Base-by-base conservation (phyloP, 2,888 invertebrate species). In the Mechanitis messenoides region DNA sequence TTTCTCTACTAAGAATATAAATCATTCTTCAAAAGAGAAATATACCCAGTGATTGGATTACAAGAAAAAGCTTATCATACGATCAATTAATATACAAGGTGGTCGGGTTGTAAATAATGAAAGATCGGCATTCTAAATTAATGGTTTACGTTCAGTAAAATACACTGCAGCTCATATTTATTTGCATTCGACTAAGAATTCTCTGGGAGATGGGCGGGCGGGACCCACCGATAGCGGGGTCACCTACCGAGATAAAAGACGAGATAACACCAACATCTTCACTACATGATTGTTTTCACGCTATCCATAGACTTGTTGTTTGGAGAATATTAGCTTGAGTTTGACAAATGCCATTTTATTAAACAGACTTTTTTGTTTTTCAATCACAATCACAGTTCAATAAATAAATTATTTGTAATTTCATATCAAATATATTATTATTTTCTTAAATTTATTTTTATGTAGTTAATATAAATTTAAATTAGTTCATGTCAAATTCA, bases 1-100 rank as follows among this genome's bases (percentile, higher is more conserved):
- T 60, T 63, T 31, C 53, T 42, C 42, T 42, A 33, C 56, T 46
- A 31, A 60, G 47, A 33, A 47, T 59, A 60, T 59, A 64, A 66
- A 66, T 66, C 62, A 62, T 58, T 56, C 42, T 46, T 53, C 45
- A 42, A 59, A 55, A 66, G 56, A 56, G 53, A 62, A 64, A 60
- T 60, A 60, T 58, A 60, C 47, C 58, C 61, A 33, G 28, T 55
- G 60, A 65, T 65, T 61, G 58, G 63, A 56, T 66, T 64, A 61
- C 66, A 66, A 66, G 64, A 65, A 69, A 66, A 67, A 63, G 71
- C 76, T 84, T 83, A 85, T 86, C 87, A 72, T 56, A 67, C 63
- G 80, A 88, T 88, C 87, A 85, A 85, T 85, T 87, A 87, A 87
- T 87, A 85, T 84, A 80, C 81, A 79, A 84, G 87, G 84, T 85